Percentiles rank a stretch among this genome's conserved stretches.
Evolutionary conservation across 2,797 vertebrate genomes (phyloP).

Genomic region (Tokudaia tokunoshimensis): DNA sequence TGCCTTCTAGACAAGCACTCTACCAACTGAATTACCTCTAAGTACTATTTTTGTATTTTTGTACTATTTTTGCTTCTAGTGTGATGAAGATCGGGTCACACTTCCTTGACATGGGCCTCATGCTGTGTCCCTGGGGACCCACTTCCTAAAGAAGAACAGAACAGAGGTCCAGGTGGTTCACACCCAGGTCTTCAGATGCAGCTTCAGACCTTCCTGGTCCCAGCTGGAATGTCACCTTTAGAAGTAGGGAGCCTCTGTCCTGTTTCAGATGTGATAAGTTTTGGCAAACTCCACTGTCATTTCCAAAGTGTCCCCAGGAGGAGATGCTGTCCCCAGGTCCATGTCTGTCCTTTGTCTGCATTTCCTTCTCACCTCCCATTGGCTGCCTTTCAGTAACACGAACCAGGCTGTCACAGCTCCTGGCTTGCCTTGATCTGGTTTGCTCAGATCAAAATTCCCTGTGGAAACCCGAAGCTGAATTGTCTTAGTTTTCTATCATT

Average conservation of each 20-base stretch:
- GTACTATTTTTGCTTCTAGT: background rate
- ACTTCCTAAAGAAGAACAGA: background rate
- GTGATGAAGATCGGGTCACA: background rate
- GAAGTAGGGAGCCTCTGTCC: background rate
- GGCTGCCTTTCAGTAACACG: slow-evolving; percentile 54
- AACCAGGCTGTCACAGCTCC: slow-evolving; percentile 85
- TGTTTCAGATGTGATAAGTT: background rate
- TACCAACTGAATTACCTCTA: background rate
- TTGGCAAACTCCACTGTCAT: background rate
- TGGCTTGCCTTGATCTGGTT: background rate
- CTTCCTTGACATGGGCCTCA: background rate
- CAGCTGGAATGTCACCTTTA: background rate
- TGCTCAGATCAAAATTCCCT: slow-evolving; percentile 31
- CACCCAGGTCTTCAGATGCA: background rate
- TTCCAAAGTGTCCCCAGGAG: slow-evolving; percentile 11
- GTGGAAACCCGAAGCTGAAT: slow-evolving; percentile 82
- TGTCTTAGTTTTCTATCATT: slow-evolving; percentile 78
- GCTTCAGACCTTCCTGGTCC: background rate
- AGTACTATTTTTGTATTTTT: background rate
- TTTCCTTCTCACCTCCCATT: slow-evolving; percentile 66
- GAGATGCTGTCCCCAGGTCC: background rate
- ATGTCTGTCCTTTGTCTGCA: background rate
- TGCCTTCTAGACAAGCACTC: background rate
- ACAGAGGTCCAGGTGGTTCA: background rate
- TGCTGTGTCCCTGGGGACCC: background rate